Evolutionary conservation across 2,888 invertebrate species (phyloP).

Genomic region (Amiota minor): DNA sequence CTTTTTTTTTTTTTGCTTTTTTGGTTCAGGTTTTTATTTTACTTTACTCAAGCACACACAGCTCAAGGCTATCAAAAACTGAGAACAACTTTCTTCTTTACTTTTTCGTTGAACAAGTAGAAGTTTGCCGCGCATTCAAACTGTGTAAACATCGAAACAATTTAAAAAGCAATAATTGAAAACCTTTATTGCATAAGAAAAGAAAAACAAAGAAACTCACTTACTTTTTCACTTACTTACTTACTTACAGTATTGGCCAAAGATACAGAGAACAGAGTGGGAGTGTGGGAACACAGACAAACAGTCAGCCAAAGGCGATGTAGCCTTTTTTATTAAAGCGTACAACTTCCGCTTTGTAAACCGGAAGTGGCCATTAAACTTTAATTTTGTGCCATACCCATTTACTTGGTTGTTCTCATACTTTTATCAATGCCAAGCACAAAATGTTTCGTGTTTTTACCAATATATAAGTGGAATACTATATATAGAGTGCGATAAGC

Average conservation of each 20-base stretch:
- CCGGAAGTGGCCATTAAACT: slow-evolving; percentile 21
- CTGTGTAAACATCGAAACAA: slow-evolving; percentile 54
- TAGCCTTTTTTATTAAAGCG: slow-evolving; percentile 12
- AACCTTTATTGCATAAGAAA: slow-evolving; percentile 56
- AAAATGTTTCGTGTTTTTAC: slow-evolving; percentile 3
- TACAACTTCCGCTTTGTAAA: slow-evolving; percentile 8
- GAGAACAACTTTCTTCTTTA: too few species aligned
- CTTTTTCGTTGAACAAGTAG: too few species aligned
- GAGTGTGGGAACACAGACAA: background rate
- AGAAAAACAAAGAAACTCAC: background rate
- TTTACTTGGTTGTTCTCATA: too few species aligned
- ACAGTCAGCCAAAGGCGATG: background rate
- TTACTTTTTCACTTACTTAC: background rate
- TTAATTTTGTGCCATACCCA: slow-evolving; percentile 1
- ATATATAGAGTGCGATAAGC: slow-evolving; percentile 1
- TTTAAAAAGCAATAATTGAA: slow-evolving; percentile 59
- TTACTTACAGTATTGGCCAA: background rate
- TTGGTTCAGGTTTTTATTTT: background rate
- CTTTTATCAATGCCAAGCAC: too few species aligned
- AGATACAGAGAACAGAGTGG: background rate
- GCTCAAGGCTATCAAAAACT: slow-evolving; percentile 10
- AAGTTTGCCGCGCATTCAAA: slow-evolving; percentile 8
- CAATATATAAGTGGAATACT: background rate
- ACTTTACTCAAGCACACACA: slow-evolving; percentile 11
- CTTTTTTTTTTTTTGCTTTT: slow-evolving; percentile 14